phyloP scores from a whole-genome alignment of 2,888 invertebrate species.

The Cataglyphis altisquamis region DNA sequence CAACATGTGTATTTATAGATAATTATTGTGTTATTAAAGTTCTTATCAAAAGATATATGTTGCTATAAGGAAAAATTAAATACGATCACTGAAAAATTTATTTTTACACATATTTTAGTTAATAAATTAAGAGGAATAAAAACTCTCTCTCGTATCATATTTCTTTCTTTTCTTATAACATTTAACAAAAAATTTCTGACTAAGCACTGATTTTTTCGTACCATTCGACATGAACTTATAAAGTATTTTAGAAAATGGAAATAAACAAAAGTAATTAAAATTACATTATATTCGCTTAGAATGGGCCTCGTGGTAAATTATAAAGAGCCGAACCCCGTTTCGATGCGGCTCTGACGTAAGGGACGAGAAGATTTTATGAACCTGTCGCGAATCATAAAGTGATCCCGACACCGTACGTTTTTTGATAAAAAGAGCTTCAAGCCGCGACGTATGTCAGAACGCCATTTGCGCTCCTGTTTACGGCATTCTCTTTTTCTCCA shows the following conservation, averaged over 20 bases:
- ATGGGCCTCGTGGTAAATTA: constrained; percentile 11
- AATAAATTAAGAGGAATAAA: neutral
- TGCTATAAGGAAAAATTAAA: constrained; percentile 11
- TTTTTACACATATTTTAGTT: neutral
- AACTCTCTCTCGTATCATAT: neutral
- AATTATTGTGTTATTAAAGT: constrained; percentile 13
- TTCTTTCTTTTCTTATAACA: neutral
- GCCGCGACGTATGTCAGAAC: constrained; percentile 21
- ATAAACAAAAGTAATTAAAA: constrained; percentile 20
- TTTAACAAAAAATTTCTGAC: neutral
- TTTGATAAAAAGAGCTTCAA: constrained; percentile 40
- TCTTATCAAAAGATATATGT: neutral
- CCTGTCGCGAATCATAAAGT: constrained; percentile 43
- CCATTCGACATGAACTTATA: neutral
- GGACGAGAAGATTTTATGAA: constrained; percentile 32
- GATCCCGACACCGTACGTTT: constrained; percentile 10
- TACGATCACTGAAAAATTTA: neutral
- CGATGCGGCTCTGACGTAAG: constrained; percentile 22
- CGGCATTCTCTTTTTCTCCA: constrained; percentile 12
- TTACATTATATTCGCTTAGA: neutral
- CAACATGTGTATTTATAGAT: neutral
- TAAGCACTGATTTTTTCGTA: neutral
- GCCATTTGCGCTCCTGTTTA: constrained; percentile 54
- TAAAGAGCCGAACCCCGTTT: constrained; percentile 3
- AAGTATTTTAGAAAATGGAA: constrained; percentile 5